Evolutionary conservation across 2,113 vertebrate genomes (phyloP).

Genomic region (Salminus brasiliensis): DNA sequence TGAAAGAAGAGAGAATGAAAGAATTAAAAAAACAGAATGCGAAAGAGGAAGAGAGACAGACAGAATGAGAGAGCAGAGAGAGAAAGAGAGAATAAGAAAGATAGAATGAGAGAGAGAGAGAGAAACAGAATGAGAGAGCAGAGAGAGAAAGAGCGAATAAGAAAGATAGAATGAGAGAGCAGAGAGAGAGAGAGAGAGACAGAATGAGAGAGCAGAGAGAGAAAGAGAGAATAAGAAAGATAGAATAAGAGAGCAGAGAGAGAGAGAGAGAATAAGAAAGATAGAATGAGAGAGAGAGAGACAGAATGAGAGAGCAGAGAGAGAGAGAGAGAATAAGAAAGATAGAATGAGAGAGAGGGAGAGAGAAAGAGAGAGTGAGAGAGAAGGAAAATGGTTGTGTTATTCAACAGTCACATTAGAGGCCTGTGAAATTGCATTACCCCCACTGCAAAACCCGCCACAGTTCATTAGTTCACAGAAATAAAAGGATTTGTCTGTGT

Average conservation of each 20-base stretch:
- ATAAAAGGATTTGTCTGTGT: conserved; percentile 52
- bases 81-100: conserved; percentile 8
- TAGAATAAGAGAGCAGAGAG: conserved; percentile 4
- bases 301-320: conserved; percentile 25
- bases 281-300: conserved; percentile 10
- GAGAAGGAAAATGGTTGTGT: conserved; percentile 34
- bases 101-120: conserved; percentile 9
- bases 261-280: neutral
- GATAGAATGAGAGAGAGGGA: conserved; percentile 2
- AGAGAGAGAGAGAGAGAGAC: conserved; percentile 15
- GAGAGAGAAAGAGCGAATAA: neutral
- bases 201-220: neutral
- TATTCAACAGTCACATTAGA: conserved; percentile 57
- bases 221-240: conserved; percentile 6
- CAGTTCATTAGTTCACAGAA: conserved; percentile 59
- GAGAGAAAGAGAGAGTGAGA: neutral
- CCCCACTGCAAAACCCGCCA: conserved; percentile 49
- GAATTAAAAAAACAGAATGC: conserved; percentile 5
- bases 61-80: neutral
- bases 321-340: neutral
- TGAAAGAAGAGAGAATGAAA: neutral
- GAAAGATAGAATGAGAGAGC: neutral
- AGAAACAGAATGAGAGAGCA: neutral
- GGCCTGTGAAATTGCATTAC: conserved; percentile 48
- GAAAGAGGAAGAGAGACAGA: too few relatives aligned